Evolutionary conservation across 2,113 vertebrate genomes (phyloP).

Genomic region (Aplodontia rufa): DNA sequence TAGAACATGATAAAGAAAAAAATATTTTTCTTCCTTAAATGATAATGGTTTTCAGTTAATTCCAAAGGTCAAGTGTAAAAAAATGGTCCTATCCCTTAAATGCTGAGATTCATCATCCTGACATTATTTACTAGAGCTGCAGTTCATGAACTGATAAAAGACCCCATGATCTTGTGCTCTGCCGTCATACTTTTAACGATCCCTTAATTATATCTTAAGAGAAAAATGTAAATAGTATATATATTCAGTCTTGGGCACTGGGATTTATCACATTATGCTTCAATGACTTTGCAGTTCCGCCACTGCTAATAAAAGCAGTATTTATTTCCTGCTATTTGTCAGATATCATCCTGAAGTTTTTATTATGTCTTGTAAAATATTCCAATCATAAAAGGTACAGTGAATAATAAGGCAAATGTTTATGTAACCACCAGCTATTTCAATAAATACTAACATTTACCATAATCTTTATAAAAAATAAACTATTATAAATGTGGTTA

Average conservation of each 20-base stretch:
- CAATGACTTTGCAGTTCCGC: background rate
- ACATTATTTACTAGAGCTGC: constrained; percentile 70
- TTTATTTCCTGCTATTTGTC: constrained; percentile 29
- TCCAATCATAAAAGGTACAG: background rate
- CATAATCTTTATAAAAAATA: background rate
- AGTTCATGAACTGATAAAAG: constrained; percentile 79
- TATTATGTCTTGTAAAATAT: constrained; percentile 44
- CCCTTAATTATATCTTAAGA: constrained; percentile 33
- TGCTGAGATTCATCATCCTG: constrained; percentile 72
- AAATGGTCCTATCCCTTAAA: constrained; percentile 42
- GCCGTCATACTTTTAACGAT: background rate
- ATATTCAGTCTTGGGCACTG: background rate
- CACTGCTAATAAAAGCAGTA: constrained; percentile 50
- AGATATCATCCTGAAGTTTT: constrained; percentile 29
- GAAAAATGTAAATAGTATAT: constrained; percentile 26
- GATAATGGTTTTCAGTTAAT: constrained; percentile 57
- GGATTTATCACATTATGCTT: background rate
- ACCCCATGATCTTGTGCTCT: background rate
- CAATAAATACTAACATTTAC: background rate
- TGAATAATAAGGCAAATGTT: constrained; percentile 5
- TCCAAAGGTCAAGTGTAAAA: constrained; percentile 64
- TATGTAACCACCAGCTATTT: background rate
- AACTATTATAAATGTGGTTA: background rate
- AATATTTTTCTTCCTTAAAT: background rate
- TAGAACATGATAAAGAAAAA: constrained; percentile 50